Evolutionary conservation across 1,140 invertebrate genomes (phyloP).

Genomic region (Tetragonula clypearis): DNA sequence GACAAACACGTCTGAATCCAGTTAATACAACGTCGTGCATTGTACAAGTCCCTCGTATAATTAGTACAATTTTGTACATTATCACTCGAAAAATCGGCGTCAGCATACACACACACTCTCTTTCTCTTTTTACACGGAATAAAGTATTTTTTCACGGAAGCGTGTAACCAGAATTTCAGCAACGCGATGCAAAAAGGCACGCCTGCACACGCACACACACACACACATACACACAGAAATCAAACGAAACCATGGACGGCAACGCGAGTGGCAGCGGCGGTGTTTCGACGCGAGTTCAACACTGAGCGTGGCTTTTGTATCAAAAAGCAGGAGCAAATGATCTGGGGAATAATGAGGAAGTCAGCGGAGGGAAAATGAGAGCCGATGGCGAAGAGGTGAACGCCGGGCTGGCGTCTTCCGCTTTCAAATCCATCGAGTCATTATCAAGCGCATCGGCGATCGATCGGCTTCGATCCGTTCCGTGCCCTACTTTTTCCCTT

Average conservation of each 20-base stretch:
- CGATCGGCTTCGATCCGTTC: slow-evolving; percentile 58
- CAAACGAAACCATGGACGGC: not conserved
- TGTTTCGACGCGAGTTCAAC: slow-evolving; percentile 23
- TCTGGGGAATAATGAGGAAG: slow-evolving; percentile 62
- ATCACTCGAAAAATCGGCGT: not conserved
- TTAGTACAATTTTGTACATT: no score
- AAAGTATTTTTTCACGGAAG: not conserved
- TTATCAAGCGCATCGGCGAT: slow-evolving; percentile 60
- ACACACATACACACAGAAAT: not conserved
- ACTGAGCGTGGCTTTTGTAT: slow-evolving; percentile 47
- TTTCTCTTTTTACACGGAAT: no score
- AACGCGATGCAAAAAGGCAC: not conserved
- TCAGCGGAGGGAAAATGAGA: slow-evolving; percentile 59
- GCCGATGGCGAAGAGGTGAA: slow-evolving; percentile 57
- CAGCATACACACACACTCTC: not conserved
- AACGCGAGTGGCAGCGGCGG: not conserved
- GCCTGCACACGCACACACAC: no score
- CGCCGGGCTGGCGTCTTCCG: slow-evolving; percentile 52
- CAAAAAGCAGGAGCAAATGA: slow-evolving; percentile 57
- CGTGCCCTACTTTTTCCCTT: slow-evolving; percentile 60
- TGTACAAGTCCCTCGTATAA: no score
- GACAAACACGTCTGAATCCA: no score
- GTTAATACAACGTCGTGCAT: not conserved
- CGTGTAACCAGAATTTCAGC: not conserved
- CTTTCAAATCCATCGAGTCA: slow-evolving; percentile 67